A percentile compares a stretch with the other conserved stretches of the same genome.
Evolutionary conservation across 2,888 invertebrate species (phyloP).

Genomic region (Chaitophorus viminalis): DNA sequence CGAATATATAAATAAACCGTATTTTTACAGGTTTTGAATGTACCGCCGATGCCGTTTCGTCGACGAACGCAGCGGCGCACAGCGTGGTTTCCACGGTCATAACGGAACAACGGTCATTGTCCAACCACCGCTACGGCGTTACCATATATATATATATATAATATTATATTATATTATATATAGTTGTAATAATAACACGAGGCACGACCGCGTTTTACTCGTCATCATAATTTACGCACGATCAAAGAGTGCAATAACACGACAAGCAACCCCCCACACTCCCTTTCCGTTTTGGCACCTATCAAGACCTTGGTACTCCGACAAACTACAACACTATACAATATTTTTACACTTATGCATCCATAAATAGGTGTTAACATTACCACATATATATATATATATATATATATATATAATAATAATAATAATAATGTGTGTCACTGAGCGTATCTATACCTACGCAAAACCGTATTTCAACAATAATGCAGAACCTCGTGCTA

Average conservation of each 20-base stretch:
- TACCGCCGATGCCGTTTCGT: neutral
- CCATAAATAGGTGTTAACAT: neutral
- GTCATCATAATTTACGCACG: neutral
- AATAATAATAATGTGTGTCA: no score
- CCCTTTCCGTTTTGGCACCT: neutral
- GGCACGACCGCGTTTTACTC: slow-evolving; percentile 18
- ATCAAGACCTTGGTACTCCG: neutral
- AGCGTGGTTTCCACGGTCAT: slow-evolving; percentile 41
- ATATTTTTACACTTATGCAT: neutral
- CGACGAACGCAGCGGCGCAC: neutral
- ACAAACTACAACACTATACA: neutral
- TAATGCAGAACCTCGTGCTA: neutral
- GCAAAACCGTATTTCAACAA: neutral
- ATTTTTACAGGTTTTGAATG: slow-evolving; percentile 24
- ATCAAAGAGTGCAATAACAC: slow-evolving; percentile 2
- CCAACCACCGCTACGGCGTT: neutral
- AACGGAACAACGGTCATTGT: slow-evolving; percentile 56
- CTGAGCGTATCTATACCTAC: neutral
- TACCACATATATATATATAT: neutral
- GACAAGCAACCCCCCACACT: neutral
- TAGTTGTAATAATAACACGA: neutral
- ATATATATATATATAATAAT: no score
- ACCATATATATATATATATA: slow-evolving; percentile 2
- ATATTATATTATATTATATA: neutral
- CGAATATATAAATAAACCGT: slow-evolving; percentile 46